Base-by-base conservation (phyloP, 2,888 invertebrate genomes). In the Calliopum simillimum region DNA sequence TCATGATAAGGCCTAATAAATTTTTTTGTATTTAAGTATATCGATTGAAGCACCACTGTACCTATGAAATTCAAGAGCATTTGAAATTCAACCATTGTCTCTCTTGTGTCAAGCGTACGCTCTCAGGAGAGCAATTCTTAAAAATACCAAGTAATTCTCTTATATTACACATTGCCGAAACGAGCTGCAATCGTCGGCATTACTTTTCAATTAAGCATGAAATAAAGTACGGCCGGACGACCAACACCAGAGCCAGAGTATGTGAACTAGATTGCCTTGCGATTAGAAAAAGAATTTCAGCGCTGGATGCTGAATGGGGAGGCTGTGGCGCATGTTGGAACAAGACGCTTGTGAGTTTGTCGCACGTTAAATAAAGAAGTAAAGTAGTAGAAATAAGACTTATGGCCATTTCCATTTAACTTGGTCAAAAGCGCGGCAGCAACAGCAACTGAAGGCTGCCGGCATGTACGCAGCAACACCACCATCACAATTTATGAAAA, bases 71-170 rank as follows among this genome's bases (percentile, higher is more conserved):
- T 62, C 46, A 62, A 62, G 23, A 44, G 62, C 44, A 47, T 13
- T 47, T 62, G 6, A 2, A 13, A 53, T 25, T 19, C 47, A 16
- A 14, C n/a, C 25, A 16, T 4, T 23, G 16, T 47, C 46, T 21
- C 49, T 63, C 25, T 58, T 41, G 14, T 14, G 4, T 11, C 14
- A 47, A 12, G 13, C 11, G 13, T 13, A 11, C 23, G 53, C 49
- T 63, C 49, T 63, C 49, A n/a, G n/a, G 62, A 62, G 62, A 62
- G 44, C 14, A 59, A 23, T 14, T 47, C 33, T n/a, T 58, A 5
- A 14, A 23, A 23, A 53, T 53, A 5, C 14, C 4, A 33, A 14
- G 21, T n/a, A 33, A 14, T 25, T 23, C 43, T 46, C 19, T 21
- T 61, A 12, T 21, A 21, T 46, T 46, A 5, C 33, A 33, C 41